Conservation (phyloP, 2,797 vertebrate genomes). For the Sebastes itinus region DNA sequence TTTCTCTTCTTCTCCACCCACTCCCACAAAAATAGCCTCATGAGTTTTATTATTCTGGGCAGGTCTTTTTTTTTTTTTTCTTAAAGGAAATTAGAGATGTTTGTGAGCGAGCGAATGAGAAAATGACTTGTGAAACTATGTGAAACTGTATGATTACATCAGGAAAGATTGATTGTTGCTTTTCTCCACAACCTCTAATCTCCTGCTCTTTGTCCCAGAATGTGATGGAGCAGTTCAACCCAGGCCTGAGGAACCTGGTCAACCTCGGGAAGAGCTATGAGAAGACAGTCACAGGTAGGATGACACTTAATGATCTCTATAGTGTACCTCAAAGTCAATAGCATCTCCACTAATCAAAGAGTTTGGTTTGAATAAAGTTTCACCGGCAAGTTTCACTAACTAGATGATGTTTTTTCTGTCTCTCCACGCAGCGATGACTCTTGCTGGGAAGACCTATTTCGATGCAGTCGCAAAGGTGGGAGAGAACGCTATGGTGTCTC, state of each 20-base stretch:
- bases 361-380: not conserved
- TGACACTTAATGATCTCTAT: not conserved
- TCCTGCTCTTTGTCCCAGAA: constrained; percentile 80
- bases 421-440: constrained; percentile 87
- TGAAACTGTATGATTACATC: not conserved
- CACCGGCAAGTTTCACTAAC: not conserved
- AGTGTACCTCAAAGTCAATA: not conserved
- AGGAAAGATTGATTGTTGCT: not conserved
- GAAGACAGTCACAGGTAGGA: constrained; percentile 93
- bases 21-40: constrained; percentile 25
- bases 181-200: not conserved
- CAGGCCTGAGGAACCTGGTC: constrained; percentile 94
- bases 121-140: not conserved
- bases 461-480: constrained; percentile 95
- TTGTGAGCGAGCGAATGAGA: not conserved
- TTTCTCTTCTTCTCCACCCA: constrained; percentile 37
- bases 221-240: constrained; percentile 99
- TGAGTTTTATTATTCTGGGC: constrained; percentile 1
- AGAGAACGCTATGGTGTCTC: constrained; percentile 90
- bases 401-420: constrained; percentile 7
- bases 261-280: constrained; percentile 98
- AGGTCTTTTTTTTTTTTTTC: not conserved
- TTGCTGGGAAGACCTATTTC: constrained; percentile 93
- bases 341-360: not conserved
- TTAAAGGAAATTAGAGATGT: not conserved